Evolutionary conservation across 2,888 invertebrate genomes (phyloP).

Genomic region (Scaptomyza reducta): DNA sequence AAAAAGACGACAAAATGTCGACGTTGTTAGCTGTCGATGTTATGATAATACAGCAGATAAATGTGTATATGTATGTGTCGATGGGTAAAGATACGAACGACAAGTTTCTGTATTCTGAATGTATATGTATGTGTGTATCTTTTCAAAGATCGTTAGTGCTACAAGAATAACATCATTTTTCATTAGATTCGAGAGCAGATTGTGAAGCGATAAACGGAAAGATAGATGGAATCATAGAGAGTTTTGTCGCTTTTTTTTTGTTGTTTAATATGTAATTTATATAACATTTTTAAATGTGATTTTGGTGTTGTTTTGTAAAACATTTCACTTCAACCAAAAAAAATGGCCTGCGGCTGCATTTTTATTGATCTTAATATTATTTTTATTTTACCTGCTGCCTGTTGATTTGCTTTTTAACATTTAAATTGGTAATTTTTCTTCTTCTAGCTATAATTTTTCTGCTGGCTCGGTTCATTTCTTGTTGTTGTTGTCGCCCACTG

Average conservation of each 20-base stretch:
- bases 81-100: slow-evolving; percentile 9
- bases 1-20: slow-evolving; percentile 72
- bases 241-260: not conserved
- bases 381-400: slow-evolving; percentile 56
- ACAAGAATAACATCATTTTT: slow-evolving; percentile 61
- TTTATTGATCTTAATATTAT: slow-evolving; percentile 66
- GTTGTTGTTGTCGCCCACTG: slow-evolving; percentile 73
- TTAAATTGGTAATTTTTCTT: slow-evolving; percentile 73
- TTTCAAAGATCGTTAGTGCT: slow-evolving; percentile 61
- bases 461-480: slow-evolving; percentile 35
- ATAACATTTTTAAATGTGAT: slow-evolving; percentile 26
- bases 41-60: slow-evolving; percentile 70
- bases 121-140: slow-evolving; percentile 47
- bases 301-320: slow-evolving; percentile 12
- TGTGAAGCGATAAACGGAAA: slow-evolving; percentile 4
- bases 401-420: slow-evolving; percentile 68
- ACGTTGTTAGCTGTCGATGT: slow-evolving; percentile 70
- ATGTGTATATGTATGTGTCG: slow-evolving; percentile 31
- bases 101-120: not conserved
- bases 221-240: not conserved
- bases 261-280: slow-evolving; percentile 34
- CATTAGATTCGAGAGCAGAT: slow-evolving; percentile 52
- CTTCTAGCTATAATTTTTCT: slow-evolving; percentile 45
- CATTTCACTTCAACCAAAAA: slow-evolving; percentile 28
- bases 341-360: slow-evolving; percentile 57